Percentiles rank a stretch among this genome's conserved stretches.
phyloP scores from a whole-genome alignment of 2,113 vertebrate species.

The Lichenostomus cassidix region DNA sequence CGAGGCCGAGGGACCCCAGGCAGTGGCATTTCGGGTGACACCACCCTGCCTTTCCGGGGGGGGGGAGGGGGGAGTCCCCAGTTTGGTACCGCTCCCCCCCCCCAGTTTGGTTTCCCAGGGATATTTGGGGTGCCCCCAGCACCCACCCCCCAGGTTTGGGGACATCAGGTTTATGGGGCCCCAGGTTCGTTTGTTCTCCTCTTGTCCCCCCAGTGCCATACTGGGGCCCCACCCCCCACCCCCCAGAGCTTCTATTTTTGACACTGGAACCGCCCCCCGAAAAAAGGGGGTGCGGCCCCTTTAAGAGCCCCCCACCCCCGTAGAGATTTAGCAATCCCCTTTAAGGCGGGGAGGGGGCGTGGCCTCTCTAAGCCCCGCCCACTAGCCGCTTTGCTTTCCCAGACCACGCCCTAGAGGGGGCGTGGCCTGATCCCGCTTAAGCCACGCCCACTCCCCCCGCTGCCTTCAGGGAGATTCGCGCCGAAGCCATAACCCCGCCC shows the following conservation, averaged over 20 bases:
- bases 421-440: no score
- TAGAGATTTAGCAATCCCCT: no score
- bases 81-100: neutral
- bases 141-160: neutral
- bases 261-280: neutral
- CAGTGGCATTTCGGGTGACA: neutral
- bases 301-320: neutral
- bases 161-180: neutral
- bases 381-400: no score
- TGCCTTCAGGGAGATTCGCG: no score
- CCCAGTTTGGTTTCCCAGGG: neutral
- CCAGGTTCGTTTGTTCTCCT: neutral
- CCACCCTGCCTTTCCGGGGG: neutral
- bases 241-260: neutral
- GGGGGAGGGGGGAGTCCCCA: no score
- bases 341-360: no score
- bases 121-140: neutral
- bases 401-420: no score
- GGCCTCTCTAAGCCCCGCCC: no score
- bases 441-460: no score
- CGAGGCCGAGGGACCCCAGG: neutral
- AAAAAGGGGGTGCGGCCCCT: neutral
- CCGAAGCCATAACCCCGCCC: no score
- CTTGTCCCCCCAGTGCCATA: neutral
- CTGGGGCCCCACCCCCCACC: neutral